These are phyloP conservation scores for Tridacna gigas DNA, from an alignment of 2,888 invertebrate genomes.

Conservation along the genomic window DNA sequence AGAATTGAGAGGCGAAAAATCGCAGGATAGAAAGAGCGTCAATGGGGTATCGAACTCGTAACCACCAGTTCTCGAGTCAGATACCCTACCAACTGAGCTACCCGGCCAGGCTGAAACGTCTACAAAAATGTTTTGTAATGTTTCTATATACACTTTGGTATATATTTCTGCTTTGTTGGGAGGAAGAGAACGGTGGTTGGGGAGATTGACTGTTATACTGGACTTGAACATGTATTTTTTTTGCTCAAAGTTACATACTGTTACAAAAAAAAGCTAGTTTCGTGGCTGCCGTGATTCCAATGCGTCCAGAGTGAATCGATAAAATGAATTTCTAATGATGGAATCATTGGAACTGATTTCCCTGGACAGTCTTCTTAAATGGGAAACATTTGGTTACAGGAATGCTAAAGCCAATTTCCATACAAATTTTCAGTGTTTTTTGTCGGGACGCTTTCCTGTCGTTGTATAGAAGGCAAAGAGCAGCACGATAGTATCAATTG, in stretches of 20 bases:
- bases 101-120: too few species aligned
- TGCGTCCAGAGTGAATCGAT: constrained; percentile 1
- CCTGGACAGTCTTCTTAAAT: constrained; percentile 1
- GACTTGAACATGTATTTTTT: too few species aligned
- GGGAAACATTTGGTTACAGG: constrained; percentile 17
- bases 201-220: not conserved
- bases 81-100: too few species aligned
- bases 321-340: constrained; percentile 19
- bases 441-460: constrained; percentile 11
- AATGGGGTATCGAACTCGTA: too few species aligned
- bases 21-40: too few species aligned
- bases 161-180: not conserved
- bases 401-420: not conserved
- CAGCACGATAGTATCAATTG: constrained; percentile 12
- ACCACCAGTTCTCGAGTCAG: too few species aligned
- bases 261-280: not conserved
- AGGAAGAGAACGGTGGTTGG: not conserved
- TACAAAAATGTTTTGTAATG: too few species aligned
- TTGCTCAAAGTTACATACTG: too few species aligned
- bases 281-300: not conserved
- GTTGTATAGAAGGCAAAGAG: not conserved
- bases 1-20: too few species aligned
- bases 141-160: too few species aligned
- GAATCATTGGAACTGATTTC: constrained; percentile 23
- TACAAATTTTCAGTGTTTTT: not conserved